Evolutionary conservation across 2,888 invertebrate species (phyloP), one percentile per base, ranked within the genome.

Genomic region (Graphium colonna): DNA sequence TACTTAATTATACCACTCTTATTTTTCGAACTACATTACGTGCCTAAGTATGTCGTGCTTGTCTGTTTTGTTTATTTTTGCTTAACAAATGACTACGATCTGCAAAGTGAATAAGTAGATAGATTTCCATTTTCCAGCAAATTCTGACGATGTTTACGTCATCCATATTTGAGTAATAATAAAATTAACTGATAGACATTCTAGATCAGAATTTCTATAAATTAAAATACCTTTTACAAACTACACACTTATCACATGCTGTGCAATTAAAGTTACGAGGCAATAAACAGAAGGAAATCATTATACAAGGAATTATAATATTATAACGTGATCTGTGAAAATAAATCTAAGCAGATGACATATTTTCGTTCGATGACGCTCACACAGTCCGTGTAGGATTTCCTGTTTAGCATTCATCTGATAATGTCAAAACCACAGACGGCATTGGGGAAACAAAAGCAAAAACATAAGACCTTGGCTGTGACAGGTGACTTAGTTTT

Each of bases 401-500:
- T 36, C 40, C 26, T 39, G 45, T 42, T 17, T 47, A 26, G 12
- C 16, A 36, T 36, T 46, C 42, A 10, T 52, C n/a, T 43, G 16
- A 31, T 44, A 49, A 49, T 53, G 46, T 52, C 47, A 52, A 53
- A 39, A 39, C 15, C 39, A 39, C 43, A 53, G 28, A 40, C 39
- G 45, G 18, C 31, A 17, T 41, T 49, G 16, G 21, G 36, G 43
- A 48, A 48, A 53, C 48, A 53, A 46, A 50, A 50, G 45, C 41
- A 45, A 21, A 48, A 49, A 18, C 13, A 21, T 33, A 44, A 26
- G 36, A 45, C 50, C 54, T 54, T 54, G 50, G n/a, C 4, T 18
- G 45, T 50, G 49, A 54, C 50, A 48, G 49, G 40, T 50, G 45
- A 54, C 41, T 54, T 54, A 50, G 50, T 46, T 54, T 50, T 50